Conservation (phyloP, 2,888 invertebrate species). For the Mechanitis messenoides region DNA sequence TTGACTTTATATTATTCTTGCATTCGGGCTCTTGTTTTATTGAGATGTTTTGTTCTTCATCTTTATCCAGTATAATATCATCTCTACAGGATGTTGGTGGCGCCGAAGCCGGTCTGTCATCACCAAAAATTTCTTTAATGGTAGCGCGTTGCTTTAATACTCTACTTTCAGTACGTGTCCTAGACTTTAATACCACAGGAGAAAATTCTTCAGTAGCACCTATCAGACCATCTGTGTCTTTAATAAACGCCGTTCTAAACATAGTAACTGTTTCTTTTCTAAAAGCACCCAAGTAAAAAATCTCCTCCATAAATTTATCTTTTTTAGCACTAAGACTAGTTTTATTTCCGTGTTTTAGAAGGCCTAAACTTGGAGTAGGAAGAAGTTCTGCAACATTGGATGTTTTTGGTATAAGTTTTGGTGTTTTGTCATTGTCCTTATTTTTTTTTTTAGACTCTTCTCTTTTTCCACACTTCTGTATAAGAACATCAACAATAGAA, state of each 20-base stretch:
- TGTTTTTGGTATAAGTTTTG: slow-evolving; percentile 76
- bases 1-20: slow-evolving; percentile 62
- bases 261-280: slow-evolving; percentile 82
- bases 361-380: slow-evolving; percentile 79
- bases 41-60: slow-evolving; percentile 44
- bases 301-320: slow-evolving; percentile 74
- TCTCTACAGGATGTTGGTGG: slow-evolving; percentile 81
- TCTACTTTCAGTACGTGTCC: slow-evolving; percentile 85
- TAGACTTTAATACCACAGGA: slow-evolving; percentile 82
- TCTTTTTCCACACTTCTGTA: slow-evolving; percentile 80
- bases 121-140: slow-evolving; percentile 88
- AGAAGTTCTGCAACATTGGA: slow-evolving; percentile 74
- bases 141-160: slow-evolving; percentile 83
- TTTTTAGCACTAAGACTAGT: slow-evolving; percentile 62
- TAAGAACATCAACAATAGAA: slow-evolving; percentile 81
- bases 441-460: slow-evolving; percentile 73
- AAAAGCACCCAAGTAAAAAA: slow-evolving; percentile 79
- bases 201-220: slow-evolving; percentile 79
- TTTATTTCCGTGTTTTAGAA: slow-evolving; percentile 59
- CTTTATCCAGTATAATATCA: slow-evolving; percentile 51
- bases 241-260: slow-evolving; percentile 81
- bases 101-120: slow-evolving; percentile 87
- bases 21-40: slow-evolving; percentile 53
- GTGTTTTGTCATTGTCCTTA: slow-evolving; percentile 73
- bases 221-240: slow-evolving; percentile 76